A percentile compares a stretch with the other conserved stretches of the same genome.
phyloP scores from a whole-genome alignment of 2,888 invertebrate genomes.

The Steinernema carpocapsae region DNA sequence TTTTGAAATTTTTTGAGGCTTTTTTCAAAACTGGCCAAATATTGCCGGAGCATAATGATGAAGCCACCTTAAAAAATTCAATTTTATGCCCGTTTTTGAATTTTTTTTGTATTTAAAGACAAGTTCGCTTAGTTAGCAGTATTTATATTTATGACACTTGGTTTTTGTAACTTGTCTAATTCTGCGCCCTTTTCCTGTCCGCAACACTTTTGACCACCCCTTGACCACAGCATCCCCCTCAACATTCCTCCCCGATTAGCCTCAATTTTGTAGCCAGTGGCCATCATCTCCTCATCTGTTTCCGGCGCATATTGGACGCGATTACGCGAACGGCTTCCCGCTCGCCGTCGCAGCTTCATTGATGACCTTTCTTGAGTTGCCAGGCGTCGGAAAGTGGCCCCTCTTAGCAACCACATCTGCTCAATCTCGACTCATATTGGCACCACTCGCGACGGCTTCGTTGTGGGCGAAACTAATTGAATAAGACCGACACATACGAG shows the following conservation, averaged over 20 bases:
- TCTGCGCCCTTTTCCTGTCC: no score
- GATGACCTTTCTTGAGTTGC: conserved; percentile 10
- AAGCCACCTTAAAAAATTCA: no score
- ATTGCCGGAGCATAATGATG: no score
- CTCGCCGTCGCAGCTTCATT: background rate
- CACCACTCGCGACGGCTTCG: conserved; percentile 15
- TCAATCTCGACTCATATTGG: conserved; percentile 31
- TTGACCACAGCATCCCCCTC: background rate
- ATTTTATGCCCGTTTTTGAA: no score
- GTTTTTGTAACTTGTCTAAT: no score
- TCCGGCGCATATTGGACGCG: conserved; percentile 14
- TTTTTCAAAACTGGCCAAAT: no score
- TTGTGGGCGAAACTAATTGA: conserved; percentile 28
- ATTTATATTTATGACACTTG: no score
- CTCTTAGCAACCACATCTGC: conserved; percentile 34
- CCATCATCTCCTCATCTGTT: background rate
- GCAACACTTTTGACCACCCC: no score
- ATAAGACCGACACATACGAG: conserved; percentile 28
- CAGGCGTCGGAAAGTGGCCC: conserved; percentile 24
- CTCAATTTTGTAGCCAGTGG: conserved; percentile 23
- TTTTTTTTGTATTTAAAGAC: no score
- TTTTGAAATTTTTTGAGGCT: no score
- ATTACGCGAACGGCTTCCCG: background rate
- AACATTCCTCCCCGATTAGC: conserved; percentile 7
- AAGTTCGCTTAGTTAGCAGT: no score